Evolutionary conservation across 37 sponge, comb jelly and placozoan genomes (phyloP).

Genomic region (Halichondria panicea): DNA sequence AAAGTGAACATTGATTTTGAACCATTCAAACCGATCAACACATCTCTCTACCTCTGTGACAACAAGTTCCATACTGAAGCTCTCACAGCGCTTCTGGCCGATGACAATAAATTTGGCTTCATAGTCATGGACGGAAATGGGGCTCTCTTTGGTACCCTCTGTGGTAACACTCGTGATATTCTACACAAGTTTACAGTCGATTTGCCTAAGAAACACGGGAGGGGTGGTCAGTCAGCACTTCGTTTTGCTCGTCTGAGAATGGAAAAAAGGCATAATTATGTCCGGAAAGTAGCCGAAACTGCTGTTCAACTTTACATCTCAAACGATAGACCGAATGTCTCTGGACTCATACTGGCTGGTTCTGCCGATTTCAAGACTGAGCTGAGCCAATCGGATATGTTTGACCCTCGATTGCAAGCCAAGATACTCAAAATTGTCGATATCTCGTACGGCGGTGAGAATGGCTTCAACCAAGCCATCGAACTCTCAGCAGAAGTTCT

Average conservation of each 20-base stretch:
- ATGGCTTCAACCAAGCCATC: constrained; percentile 99
- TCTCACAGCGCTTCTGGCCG: constrained; percentile 90
- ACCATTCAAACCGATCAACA: constrained; percentile 99
- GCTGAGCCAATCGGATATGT: constrained; percentile 97
- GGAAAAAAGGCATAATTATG: constrained; percentile 98
- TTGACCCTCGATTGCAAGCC: constrained; percentile 92
- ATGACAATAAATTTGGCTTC: constrained; percentile 99
- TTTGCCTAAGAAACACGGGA: constrained; percentile 98
- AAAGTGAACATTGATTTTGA: constrained; percentile 99
- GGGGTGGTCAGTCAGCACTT: constrained; percentile 98
- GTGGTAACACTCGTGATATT: constrained; percentile 96
- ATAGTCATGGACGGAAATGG: constrained; percentile 99
- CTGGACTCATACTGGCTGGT: constrained; percentile 95
- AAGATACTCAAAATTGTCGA: constrained; percentile 94
- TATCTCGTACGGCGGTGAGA: constrained; percentile 98
- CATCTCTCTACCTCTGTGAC: constrained; percentile 98
- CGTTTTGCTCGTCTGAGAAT: constrained; percentile 96
- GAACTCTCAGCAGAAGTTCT: constrained; percentile 94
- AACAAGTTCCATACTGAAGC: constrained; percentile 99
- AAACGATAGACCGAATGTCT: constrained; percentile 91
- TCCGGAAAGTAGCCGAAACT: constrained; percentile 97
- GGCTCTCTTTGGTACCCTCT: constrained; percentile 94
- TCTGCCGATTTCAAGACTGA: constrained; percentile 99
- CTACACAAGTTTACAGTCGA: constrained; percentile 99
- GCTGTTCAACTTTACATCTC: constrained; percentile 91